A percentile compares a stretch with the other conserved stretches of the same genome.
Conservation (phyloP, 2,888 invertebrate genomes). For the Rotaria macrura region DNA sequence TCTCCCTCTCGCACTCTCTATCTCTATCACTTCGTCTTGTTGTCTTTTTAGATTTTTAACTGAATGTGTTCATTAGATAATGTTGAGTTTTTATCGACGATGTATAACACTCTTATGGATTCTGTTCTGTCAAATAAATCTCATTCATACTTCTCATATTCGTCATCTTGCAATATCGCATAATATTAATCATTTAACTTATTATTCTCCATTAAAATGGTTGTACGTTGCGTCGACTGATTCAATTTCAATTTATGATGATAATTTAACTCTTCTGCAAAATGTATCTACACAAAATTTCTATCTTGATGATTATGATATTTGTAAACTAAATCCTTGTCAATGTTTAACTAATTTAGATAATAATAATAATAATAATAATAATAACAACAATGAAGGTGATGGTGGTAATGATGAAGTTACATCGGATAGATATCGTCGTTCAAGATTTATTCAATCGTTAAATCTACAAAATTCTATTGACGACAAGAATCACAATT, state of each 20-base stretch:
- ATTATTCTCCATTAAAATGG: neutral
- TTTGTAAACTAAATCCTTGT: neutral
- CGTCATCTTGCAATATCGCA: neutral
- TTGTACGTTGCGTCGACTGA: neutral
- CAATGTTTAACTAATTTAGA: neutral
- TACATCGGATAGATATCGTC: neutral
- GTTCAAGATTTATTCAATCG: neutral
- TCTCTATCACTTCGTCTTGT: too few relatives aligned
- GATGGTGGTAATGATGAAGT: neutral
- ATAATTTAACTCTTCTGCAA: neutral
- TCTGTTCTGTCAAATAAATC: neutral
- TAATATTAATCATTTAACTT: neutral
- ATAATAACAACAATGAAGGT: too few relatives aligned
- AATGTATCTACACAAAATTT: neutral
- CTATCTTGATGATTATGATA: neutral
- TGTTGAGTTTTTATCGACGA: neutral
- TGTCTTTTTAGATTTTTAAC: neutral
- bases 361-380: neutral
- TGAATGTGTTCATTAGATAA: conserved; percentile 8
- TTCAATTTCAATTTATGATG: neutral
- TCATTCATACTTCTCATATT: neutral
- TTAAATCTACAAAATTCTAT: neutral
- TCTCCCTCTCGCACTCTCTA: too few relatives aligned
- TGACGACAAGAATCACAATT: neutral
- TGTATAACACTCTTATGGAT: neutral